phyloP scores from a whole-genome alignment of 2,113 vertebrate genomes.

The Neopipo cinnamomea region DNA sequence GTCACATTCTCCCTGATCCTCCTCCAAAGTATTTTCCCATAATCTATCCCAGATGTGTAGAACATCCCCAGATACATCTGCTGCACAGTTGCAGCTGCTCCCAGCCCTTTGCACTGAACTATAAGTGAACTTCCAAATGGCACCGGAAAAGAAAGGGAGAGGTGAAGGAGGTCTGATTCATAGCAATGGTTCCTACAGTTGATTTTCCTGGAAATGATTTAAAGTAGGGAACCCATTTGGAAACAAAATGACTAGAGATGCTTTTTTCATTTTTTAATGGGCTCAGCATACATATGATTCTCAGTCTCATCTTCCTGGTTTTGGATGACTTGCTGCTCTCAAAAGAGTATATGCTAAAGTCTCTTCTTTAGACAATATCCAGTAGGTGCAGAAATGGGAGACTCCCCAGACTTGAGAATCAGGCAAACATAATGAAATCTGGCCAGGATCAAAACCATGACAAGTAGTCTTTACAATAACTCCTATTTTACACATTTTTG shows the following conservation, averaged over 20 bases:
- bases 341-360: neutral
- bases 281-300: neutral
- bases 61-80: neutral
- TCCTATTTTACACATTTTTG: conserved; percentile 37
- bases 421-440: neutral
- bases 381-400: conserved; percentile 46
- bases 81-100: neutral
- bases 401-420: conserved; percentile 37
- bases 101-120: neutral
- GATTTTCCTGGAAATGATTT: neutral
- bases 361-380: conserved; percentile 48
- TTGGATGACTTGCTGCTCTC: conserved; percentile 30
- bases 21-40: accelerated
- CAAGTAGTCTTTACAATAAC: conserved; percentile 25
- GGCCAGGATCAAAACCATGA: too few relatives aligned
- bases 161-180: accelerated
- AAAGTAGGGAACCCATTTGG: neutral
- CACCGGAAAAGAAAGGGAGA: neutral
- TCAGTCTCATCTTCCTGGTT: neutral
- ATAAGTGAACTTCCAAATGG: neutral
- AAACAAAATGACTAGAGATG: neutral
- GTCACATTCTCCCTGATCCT: too few relatives aligned
- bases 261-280: neutral
- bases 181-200: neutral
- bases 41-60: too few relatives aligned